Evolutionary conservation across 2,113 vertebrate species (phyloP).

Genomic region (Acinonyx jubatus): DNA sequence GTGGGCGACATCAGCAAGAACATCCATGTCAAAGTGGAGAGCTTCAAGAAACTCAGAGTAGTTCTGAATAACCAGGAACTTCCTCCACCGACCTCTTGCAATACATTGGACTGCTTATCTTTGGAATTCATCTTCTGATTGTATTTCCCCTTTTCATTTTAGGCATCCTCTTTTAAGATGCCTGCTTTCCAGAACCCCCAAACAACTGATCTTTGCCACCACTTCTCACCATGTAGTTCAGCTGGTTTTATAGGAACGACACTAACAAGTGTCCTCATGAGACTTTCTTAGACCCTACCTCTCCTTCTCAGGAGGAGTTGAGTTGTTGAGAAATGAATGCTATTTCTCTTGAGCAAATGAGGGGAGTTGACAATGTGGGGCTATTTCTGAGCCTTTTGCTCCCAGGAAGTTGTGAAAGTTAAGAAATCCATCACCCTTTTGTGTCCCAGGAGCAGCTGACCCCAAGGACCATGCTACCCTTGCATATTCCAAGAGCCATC

Average conservation of each 20-base stretch:
- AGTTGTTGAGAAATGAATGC: neutral
- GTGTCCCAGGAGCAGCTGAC: neutral
- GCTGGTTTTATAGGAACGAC: neutral
- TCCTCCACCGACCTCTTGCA: neutral
- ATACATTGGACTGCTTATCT: neutral
- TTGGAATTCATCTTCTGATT: neutral
- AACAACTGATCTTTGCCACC: neutral
- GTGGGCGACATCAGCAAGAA: neutral
- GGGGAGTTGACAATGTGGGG: neutral
- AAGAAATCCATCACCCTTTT: neutral
- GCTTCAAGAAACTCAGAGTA: neutral
- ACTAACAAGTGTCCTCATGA: neutral
- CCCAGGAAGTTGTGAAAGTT: neutral
- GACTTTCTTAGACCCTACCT: neutral
- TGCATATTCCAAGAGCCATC: neutral
- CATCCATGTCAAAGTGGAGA: neutral
- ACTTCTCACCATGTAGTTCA: neutral
- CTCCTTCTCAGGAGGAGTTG: no score
- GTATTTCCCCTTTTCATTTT: neutral
- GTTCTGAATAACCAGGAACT: neutral
- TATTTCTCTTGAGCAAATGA: neutral
- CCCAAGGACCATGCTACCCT: neutral
- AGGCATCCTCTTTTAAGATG: neutral
- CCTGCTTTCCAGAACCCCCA: neutral
- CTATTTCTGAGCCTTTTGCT: neutral